Percentiles rank a stretch among this genome's conserved stretches.
These are phyloP conservation scores for Tapera naevia DNA, from an alignment of 2,797 vertebrate species.

Conservation along the genomic window DNA sequence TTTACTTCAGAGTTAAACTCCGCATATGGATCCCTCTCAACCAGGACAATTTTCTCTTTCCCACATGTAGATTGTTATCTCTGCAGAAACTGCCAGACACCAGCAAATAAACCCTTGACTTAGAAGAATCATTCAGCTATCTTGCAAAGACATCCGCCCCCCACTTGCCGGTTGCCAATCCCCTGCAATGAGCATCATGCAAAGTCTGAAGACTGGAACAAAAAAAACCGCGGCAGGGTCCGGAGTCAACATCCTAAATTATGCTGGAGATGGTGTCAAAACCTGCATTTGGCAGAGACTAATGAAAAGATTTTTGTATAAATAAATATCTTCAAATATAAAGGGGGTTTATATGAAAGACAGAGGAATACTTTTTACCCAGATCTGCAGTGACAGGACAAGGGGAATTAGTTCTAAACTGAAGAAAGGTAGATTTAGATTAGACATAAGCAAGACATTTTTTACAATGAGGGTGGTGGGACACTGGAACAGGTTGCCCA, in stretches of 20 bases:
- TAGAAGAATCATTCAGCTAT: neutral
- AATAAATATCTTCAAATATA: neutral
- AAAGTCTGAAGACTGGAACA: neutral
- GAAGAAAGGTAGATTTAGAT: neutral
- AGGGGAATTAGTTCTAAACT: neutral
- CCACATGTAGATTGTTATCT: neutral
- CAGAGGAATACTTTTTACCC: neutral
- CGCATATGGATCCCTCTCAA: neutral
- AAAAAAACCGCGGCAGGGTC: neutral
- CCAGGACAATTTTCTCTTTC: neutral
- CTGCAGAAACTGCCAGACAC: neutral
- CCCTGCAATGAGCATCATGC: fast-evolving
- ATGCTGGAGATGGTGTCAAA: neutral
- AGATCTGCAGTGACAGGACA: neutral
- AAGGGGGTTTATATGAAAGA: neutral
- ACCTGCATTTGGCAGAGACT: neutral
- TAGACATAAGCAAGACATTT: neutral
- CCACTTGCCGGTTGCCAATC: fast-evolving
- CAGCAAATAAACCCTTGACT: neutral
- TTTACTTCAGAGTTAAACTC: neutral
- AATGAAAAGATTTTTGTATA: neutral
- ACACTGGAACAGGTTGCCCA: neutral
- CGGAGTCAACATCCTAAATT: neutral
- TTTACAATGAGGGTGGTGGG: fast-evolving
- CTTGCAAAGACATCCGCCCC: neutral